Base-by-base conservation (phyloP, 2,113 vertebrate genomes). In the Leptosomus discolor region DNA sequence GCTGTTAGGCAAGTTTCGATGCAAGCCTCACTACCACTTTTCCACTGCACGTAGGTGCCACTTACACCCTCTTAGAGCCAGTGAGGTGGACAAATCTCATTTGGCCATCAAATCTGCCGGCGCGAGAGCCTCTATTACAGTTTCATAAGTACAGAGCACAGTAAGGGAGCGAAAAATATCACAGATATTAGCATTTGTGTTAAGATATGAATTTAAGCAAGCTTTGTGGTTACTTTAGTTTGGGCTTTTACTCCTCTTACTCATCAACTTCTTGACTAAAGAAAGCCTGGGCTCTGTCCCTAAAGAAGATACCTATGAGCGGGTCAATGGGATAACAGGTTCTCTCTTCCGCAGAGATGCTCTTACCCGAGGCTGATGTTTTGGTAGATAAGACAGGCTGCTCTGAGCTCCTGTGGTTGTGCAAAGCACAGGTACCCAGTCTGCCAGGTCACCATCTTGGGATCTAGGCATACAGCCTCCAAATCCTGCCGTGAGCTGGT, bases 1-100 rank as follows among this genome's bases (percentile, higher is more conserved):
- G 96, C 93, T 94, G 87, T 88, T 65, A 5, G 46, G 85, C 90
- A 82, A 95, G 97, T 96, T 94, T 97, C 76, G 46, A 34, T 96
- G 84, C 91, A 90, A 96, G 84, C 74, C 51, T 94, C 71, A 2
- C 70, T 68, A 68, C 63, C 41, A 26, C 69, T 82, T 43, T 11
- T 78, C 39, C 39, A 87, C 56, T 57, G 76, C 71, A 41, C 1
- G 5, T 27, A 82, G 73, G 45, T 95, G 89, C 86, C 91, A 77
- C 50, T 92, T 64, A 68, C n/a, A 41, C 6, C 3, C 65, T 69
- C 61, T 50, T 18, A 27, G n/a, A 80, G 84, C 32, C 86, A 73
- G 29, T 2, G 23, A 85, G 37, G 89, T 92, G 91, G 80, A 85
- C 92, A 79, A 82, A 92, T 75, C 69, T 75, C 83, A 36, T 45